Base-by-base conservation (phyloP, 2,888 invertebrate species). In the Xiphydria camelus region DNA sequence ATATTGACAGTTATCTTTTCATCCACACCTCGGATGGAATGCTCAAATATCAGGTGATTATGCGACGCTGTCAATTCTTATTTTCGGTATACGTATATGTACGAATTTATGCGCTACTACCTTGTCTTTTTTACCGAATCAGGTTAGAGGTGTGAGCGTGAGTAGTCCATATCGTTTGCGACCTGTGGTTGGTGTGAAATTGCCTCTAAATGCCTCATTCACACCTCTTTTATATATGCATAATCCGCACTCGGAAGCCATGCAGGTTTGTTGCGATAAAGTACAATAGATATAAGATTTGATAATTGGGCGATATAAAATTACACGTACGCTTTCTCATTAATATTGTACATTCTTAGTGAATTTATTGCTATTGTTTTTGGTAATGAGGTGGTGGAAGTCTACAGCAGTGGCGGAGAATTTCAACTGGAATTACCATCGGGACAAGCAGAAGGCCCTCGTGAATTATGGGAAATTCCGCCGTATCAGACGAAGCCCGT, bases 11-110 rank as follows among this genome's bases (percentile, higher is more conserved):
- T 73, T 87, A 86, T 73, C 83, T 98, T 68, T 90, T 89, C 78
- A 90, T 98, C 70, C 95, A 96, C 78, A 96, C 97, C 23, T 94
- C 95, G 49, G 88, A 89, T 76, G 97, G 97, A 55, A 88, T 90
- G 61, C 86, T 92, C 73, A 89, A 89, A 76, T 92, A 94, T 76
- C 84, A 87, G 68, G 92, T 91, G 76, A 75, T 73, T n/a, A n/a
- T n/a, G n/a, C n/a, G n/a, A n/a, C n/a, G n/a, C n/a, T n/a, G n/a
- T n/a, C n/a, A 66, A 25, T 17, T 40, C 9, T 35, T 35, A 18
- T 38, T 35, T 15, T 31, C 42, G 31, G 31, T 33, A 49, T 15
- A 32, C 22, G 20, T 18, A 10, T 4, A 34, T 40, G 33, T 14
- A 14, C 12, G 29, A 19, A 18, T 12, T 4, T n/a, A 12, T 31